A percentile compares a stretch with the other conserved stretches of the same genome.
phyloP scores from a whole-genome alignment of 2,113 vertebrate species.

The Grammomys surdaster region DNA sequence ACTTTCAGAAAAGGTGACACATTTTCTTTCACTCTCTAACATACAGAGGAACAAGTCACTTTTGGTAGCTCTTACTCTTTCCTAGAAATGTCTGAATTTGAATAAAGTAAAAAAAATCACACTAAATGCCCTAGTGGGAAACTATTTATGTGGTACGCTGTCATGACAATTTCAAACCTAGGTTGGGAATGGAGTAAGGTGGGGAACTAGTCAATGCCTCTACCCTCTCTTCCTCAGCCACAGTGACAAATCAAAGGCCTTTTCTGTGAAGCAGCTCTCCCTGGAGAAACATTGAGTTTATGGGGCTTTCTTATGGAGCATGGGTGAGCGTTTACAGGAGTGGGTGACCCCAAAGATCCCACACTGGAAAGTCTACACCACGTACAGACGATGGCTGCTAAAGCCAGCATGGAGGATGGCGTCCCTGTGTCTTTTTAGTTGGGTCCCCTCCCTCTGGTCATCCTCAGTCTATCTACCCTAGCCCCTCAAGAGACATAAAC shows the following conservation, averaged over 20 bases:
- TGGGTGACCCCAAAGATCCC: not conserved
- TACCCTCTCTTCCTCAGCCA: not conserved
- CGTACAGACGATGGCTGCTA: not conserved
- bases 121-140: not conserved
- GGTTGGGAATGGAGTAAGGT: too few species aligned
- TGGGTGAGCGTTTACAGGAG: not conserved
- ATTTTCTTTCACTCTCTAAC: conserved; percentile 38
- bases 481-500: not conserved
- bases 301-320: not conserved
- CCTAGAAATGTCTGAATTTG: conserved; percentile 53
- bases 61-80: not conserved
- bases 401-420: not conserved
- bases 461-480: not conserved
- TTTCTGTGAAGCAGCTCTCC: not conserved
- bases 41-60: not conserved
- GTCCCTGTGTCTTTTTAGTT: not conserved
- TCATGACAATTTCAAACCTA: not conserved
- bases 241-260: not conserved
- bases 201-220: not conserved
- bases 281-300: too few species aligned
- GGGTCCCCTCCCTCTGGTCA: not conserved
- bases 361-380: not conserved
- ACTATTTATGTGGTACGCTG: not conserved
- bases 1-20: not conserved
- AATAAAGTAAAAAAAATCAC: conserved; percentile 31